Conservation (phyloP, 1,140 invertebrate species). For the Macrobrachium nipponense region DNA sequence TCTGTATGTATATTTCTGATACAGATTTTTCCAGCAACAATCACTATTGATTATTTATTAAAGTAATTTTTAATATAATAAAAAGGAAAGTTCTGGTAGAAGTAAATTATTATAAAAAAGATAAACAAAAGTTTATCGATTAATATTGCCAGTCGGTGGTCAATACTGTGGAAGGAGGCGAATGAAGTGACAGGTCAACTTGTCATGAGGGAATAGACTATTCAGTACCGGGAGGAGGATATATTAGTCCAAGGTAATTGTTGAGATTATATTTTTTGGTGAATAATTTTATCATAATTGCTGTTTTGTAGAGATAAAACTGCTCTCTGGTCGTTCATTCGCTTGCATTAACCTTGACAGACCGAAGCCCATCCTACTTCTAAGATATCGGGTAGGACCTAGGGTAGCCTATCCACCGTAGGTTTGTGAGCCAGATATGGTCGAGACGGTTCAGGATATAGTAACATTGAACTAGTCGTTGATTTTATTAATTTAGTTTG, state of each 20-base stretch:
- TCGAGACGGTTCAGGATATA: no score
- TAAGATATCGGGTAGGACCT: no score
- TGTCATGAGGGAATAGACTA: constrained; percentile 4
- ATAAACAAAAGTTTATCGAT: background rate
- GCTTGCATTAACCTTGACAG: no score
- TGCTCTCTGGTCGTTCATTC: no score
- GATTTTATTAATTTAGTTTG: no score
- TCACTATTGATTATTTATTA: background rate
- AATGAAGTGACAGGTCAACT: constrained; percentile 6
- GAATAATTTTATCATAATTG: background rate
- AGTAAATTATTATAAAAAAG: background rate
- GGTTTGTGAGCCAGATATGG: no score
- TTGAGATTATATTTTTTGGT: background rate
- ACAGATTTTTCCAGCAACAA: background rate
- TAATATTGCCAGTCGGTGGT: constrained; percentile 21
- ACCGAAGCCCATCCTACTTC: no score
- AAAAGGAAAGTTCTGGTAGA: no score
- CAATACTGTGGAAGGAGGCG: constrained; percentile 22
- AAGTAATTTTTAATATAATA: background rate
- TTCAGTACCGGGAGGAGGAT: background rate
- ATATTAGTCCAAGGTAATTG: background rate
- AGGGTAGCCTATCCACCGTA: no score
- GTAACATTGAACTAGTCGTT: no score
- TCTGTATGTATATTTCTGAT: background rate
- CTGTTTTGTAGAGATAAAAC: no score